Conservation (phyloP, 2,113 vertebrate species). For the Tetrax tetrax region DNA sequence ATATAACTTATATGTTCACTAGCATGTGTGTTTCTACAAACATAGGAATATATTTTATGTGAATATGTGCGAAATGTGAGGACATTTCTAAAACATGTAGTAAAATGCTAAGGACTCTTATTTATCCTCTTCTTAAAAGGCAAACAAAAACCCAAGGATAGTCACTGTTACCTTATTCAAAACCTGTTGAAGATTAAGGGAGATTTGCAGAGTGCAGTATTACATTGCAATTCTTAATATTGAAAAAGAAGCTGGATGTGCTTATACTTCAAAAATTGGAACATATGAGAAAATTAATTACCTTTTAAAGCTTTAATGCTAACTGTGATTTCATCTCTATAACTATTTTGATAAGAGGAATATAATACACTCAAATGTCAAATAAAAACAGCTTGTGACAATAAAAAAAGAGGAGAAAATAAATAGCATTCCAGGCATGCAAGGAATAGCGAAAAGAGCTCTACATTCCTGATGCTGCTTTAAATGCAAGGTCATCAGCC, state of each 20-base stretch:
- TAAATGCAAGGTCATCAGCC: not conserved
- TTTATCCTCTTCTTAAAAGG: not conserved
- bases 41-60: constrained; percentile 1
- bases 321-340: not conserved
- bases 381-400: not conserved
- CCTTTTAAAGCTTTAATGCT: not conserved
- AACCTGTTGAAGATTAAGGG: not conserved
- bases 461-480: not conserved
- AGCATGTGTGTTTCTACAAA: not conserved
- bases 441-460: not conserved
- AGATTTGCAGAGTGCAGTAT: not conserved
- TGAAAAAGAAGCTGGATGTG: not conserved
- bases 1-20: not conserved
- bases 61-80: not conserved
- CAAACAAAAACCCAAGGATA: not conserved
- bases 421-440: not conserved
- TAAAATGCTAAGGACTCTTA: not conserved
- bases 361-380: not conserved
- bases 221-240: not conserved
- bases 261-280: not conserved
- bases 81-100: not conserved
- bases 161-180: not conserved
- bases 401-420: not conserved
- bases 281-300: not conserved
- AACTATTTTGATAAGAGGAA: not conserved